Percentiles rank a stretch among this genome's conserved stretches.
Conservation (phyloP, 2,888 invertebrate genomes). For the Meteorus colon region DNA sequence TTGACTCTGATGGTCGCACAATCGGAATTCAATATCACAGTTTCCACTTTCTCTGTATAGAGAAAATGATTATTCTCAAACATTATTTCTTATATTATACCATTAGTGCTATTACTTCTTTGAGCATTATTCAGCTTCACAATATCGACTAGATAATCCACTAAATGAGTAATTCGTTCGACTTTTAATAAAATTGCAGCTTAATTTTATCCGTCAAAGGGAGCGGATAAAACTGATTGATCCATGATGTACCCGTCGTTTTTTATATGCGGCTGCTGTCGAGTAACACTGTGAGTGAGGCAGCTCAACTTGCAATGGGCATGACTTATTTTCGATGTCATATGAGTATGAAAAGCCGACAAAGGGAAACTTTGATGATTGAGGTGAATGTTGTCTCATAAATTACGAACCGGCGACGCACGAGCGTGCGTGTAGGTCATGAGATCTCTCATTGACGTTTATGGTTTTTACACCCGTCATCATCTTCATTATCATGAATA, state of each 20-base stretch:
- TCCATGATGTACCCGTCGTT: not conserved
- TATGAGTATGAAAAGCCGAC: conserved; percentile 29
- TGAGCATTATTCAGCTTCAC: not conserved
- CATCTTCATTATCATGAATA: conserved; percentile 19
- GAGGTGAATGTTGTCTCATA: conserved; percentile 27
- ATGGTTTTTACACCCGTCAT: not conserved
- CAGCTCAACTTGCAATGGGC: not conserved
- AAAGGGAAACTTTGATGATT: conserved; percentile 28
- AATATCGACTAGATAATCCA: not conserved
- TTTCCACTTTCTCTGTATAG: conserved; percentile 7
- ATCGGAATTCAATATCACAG: conserved; percentile 15
- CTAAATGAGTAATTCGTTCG: too few species aligned
- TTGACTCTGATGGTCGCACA: conserved; percentile 29
- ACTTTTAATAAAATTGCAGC: not conserved
- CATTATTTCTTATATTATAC: not conserved
- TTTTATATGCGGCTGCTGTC: not conserved
- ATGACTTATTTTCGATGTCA: not conserved
- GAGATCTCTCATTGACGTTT: conserved; percentile 17
- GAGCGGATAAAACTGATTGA: not conserved
- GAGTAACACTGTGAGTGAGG: not conserved
- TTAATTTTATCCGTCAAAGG: not conserved
- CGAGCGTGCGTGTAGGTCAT: not conserved
- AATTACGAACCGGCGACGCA: conserved; percentile 33
- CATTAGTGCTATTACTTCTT: conserved; percentile 11
- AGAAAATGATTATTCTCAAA: not conserved